Percentiles rank a stretch among this genome's conserved stretches.
These are phyloP conservation scores for Cactoblastis cactorum DNA, from an alignment of 2,888 invertebrate species.

Conservation along the genomic window DNA sequence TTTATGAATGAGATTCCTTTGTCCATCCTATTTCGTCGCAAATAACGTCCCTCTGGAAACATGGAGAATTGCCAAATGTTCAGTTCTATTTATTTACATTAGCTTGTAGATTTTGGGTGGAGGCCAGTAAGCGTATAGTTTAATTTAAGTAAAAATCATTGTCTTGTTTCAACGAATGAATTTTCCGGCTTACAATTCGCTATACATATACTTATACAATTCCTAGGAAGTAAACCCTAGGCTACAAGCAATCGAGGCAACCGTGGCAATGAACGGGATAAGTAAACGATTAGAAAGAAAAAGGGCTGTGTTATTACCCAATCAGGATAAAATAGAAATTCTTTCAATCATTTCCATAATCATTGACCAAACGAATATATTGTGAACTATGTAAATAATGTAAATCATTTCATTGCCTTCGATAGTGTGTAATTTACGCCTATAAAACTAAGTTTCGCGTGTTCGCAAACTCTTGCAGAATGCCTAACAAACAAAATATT, in stretches of 20 bases:
- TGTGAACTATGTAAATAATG: no score
- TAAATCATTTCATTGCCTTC: conserved; percentile 10
- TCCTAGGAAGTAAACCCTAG: no score
- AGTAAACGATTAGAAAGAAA: no score
- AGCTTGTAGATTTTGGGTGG: conserved; percentile 6
- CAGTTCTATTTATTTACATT: conserved; percentile 9
- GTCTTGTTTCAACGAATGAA: neutral
- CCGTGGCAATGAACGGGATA: no score
- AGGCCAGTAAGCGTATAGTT: conserved; percentile 2
- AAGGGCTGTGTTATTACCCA: no score
- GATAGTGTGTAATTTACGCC: neutral
- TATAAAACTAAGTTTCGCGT: conserved; percentile 9
- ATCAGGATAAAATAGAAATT: neutral
- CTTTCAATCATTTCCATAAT: neutral
- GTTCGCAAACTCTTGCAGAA: conserved; percentile 1
- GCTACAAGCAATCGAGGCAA: no score
- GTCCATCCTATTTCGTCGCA: neutral
- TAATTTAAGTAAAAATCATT: neutral
- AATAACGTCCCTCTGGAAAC: neutral
- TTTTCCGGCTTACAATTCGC: no score
- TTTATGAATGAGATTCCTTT: conserved; percentile 14
- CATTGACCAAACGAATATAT: no score
- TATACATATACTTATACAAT: no score
- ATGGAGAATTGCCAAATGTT: conserved; percentile 11
- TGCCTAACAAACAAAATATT: conserved; percentile 58